A percentile compares a stretch with the other conserved stretches of the same genome.
These are phyloP conservation scores for Tympanoctomys barrerae DNA, from an alignment of 2,797 vertebrate genomes.

Conservation along the genomic window DNA sequence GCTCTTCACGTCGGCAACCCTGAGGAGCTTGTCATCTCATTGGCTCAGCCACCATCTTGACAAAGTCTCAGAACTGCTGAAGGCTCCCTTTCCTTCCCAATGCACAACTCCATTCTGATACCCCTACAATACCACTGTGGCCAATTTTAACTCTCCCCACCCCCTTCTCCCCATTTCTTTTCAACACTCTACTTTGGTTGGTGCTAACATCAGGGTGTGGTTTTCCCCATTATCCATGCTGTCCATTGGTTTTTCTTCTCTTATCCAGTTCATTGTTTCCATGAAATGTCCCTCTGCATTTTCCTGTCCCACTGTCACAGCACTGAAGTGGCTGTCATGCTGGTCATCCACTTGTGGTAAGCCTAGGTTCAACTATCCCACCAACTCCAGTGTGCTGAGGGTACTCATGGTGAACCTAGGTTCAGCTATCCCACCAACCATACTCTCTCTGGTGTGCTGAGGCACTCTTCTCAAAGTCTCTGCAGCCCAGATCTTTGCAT, in stretches of 20 bases:
- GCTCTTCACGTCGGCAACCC: background rate
- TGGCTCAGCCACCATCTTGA: rapidly evolving
- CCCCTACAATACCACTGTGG: background rate
- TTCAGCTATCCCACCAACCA: background rate
- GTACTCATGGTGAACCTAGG: background rate
- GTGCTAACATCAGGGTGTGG: background rate
- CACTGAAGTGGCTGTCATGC: no score
- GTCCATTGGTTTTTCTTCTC: background rate
- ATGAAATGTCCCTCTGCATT: background rate
- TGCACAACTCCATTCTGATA: background rate
- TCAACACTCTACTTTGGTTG: background rate
- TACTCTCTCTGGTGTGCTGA: background rate
- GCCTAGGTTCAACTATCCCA: background rate
- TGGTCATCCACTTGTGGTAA: background rate
- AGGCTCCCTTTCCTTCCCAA: background rate
- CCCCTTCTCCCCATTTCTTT: background rate
- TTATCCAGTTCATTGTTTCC: background rate
- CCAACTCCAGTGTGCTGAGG: background rate
- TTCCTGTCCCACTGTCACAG: background rate
- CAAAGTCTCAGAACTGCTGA: background rate
- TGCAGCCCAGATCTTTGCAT: background rate
- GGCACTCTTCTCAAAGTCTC: background rate
- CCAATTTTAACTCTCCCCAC: background rate
- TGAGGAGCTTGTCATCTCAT: background rate
- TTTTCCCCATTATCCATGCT: background rate